A percentile compares a stretch with the other conserved stretches of the same genome.
Conservation (phyloP, 2,888 invertebrate species). For the Tetragnatha montana region DNA sequence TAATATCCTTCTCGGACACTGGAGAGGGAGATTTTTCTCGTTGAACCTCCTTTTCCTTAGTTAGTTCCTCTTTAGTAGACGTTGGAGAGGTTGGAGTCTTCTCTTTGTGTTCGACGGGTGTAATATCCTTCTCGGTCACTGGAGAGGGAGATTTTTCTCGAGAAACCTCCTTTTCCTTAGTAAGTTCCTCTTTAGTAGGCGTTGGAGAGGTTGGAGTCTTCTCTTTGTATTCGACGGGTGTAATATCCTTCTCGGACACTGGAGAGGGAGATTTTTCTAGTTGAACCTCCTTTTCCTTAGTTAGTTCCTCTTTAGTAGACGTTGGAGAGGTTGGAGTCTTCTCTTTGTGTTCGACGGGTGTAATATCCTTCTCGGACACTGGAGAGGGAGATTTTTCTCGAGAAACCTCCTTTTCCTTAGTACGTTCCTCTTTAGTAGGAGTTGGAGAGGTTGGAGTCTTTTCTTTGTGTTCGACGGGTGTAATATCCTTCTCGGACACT, state of each 20-base stretch:
- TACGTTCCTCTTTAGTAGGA: not conserved
- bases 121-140: not conserved
- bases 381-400: not conserved
- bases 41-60: not conserved
- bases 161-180: not conserved
- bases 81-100: not conserved
- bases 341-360: not conserved
- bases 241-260: not conserved
- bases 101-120: not conserved
- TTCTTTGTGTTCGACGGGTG: not conserved
- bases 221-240: not conserved
- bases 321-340: not conserved
- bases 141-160: not conserved
- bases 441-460: not conserved
- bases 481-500: not conserved
- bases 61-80: not conserved
- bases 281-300: not conserved
- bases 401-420: not conserved
- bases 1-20: not conserved
- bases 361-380: no score
- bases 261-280: not conserved
- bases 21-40: not conserved
- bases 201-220: not conserved
- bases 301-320: not conserved
- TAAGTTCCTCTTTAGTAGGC: not conserved